Evolutionary conservation across 1,140 invertebrate species (phyloP).

Genomic region (Bilobella aurantiaca): DNA sequence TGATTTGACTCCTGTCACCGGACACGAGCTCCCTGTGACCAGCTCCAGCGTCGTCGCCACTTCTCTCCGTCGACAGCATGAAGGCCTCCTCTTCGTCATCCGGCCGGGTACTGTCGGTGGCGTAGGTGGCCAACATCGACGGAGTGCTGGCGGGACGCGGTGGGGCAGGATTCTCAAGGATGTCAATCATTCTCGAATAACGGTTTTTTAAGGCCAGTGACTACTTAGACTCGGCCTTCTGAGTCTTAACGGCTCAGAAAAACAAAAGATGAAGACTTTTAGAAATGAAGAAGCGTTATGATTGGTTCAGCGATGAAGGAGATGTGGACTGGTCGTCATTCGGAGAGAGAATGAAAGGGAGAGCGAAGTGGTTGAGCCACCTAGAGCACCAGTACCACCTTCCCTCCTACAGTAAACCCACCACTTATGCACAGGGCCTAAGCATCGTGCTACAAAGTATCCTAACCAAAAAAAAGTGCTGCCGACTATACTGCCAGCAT

Average conservation of each 20-base stretch:
- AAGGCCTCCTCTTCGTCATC: not conserved
- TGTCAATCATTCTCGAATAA: slow-evolving; percentile 2
- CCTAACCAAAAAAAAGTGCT: not conserved
- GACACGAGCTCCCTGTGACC: no score
- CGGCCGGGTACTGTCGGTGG: not conserved
- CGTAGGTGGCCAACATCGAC: not conserved
- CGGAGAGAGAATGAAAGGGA: not conserved
- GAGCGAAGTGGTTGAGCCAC: not conserved
- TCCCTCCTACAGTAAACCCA: not conserved
- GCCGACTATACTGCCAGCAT: no score
- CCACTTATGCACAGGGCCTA: no score
- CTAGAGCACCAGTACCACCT: not conserved
- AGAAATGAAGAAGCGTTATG: no score
- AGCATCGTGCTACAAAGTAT: not conserved
- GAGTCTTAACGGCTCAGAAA: not conserved
- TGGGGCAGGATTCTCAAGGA: slow-evolving; percentile 3
- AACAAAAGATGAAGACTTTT: no score
- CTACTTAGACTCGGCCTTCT: not conserved
- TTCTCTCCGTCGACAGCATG: not conserved
- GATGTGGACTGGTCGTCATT: not conserved
- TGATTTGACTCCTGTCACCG: no score
- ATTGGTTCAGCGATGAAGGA: no score
- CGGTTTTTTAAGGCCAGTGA: not conserved
- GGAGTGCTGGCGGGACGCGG: not conserved
- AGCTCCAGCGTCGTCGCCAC: no score